Base-by-base conservation (phyloP, 2,888 invertebrate genomes). In the Polietes domitor region DNA sequence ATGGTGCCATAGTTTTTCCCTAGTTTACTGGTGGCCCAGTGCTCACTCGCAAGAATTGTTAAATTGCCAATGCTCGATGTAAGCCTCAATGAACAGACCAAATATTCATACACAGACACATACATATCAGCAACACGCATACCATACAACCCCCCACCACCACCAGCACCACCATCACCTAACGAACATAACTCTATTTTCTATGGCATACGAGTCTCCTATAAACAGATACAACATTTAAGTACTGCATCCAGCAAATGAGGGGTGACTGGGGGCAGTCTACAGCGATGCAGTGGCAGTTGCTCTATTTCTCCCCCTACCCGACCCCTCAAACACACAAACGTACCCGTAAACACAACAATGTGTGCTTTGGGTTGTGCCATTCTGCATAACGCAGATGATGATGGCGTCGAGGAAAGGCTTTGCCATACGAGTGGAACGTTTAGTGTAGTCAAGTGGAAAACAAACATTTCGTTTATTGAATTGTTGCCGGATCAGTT, bases 391-490 rank as follows among this genome's bases (percentile, higher is more conserved):
- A 28, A 17, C 10, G 12, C 10, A 55, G n/a, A 5, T 72, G 55
- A 17, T 74, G 70, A 19, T 47, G n/a, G 12, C 71, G 63, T 65
- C 3, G 37, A 70, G 63, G 58, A 78, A 65, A 74, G 77, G 26
- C 50, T 53, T 77, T 70, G 50, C 12, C 72, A 78, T 70, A 4
- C 43, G 41, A 65, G 65, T 50, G 50, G 32, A 50, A 37, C 50
- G 68, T 80, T 77, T 58, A 28, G 53, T 55, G 9, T 61, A 85
- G 83, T 85, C 77, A 80, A 85, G 83, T 85, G 83, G 78, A 85
- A 86, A 82, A 72, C 78, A 86, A 83, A 85, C 80, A 83, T 84
- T 86, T 80, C 83, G 50, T 73, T 74, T 71, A 86, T 85, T 83
- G 80, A 87, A 86, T 80, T 80, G 80, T 77, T 85, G 74, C 26